Evolutionary conservation across 2,888 invertebrate genomes (phyloP), one percentile per base, ranked within the genome.

Genomic region (Chouioia cunea): DNA sequence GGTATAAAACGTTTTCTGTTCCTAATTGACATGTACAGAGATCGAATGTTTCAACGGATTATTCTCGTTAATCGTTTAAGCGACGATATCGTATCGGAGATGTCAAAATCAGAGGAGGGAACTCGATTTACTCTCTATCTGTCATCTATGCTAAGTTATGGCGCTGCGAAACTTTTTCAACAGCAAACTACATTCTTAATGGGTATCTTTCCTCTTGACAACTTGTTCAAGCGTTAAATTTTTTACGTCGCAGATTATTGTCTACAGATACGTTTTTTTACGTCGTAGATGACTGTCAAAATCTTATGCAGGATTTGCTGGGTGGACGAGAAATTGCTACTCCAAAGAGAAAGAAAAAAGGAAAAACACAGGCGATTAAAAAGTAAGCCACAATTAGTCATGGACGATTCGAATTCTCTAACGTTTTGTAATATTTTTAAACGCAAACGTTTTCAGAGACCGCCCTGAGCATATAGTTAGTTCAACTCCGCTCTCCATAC

Each of bases 91-190:
- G 16, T 47, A 15, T 48, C 20, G 22, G 43, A 36, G 43, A 43
- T 62, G 10, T 12, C 23, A 20, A 10, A 1, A 4, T 22, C 47
- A 6, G 6, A 48, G 4, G 10, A 20, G 3, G 48, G 15, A 47
- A 2, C 14, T 2, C 43, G 43, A 18, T 62, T 23, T 10, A 54
- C 27, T 4, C 63, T 69, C 14, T 63, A 63, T 18, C 18, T 58
- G 15, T 46, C 57, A 15, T n/a, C 63, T 4, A 56, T 63, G 52
- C n/a, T 69, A 4, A 69, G 52, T 23, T 69, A 50, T 12, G 69
- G 63, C 0, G 15, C 46, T 50, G 36, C 58, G 2, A 57, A 15
- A 58, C 43, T 69, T 15, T 52, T 58, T n/a, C 36, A 54, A 10
- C 4, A 50, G 2, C 69, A 69, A 69, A 27, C 6, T 15, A 18